Base-by-base conservation (phyloP, 2,888 invertebrate genomes). In the Ichneumoninae sp. region DNA sequence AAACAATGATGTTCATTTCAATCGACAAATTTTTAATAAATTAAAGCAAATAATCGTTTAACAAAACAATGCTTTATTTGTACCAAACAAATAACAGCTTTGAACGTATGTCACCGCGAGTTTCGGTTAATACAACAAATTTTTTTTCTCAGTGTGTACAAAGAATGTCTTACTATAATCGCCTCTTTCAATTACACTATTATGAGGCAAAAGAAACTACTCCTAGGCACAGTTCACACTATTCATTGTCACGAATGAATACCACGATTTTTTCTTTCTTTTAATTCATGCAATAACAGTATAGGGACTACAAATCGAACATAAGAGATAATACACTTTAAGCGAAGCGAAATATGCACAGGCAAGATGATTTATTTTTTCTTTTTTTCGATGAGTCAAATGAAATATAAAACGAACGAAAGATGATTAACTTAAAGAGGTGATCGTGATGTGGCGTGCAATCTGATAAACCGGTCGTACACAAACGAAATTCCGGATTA, bases 301-400 rank as follows among this genome's bases (percentile, higher is more conserved):
- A 19, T 76, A 68, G 54, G 57, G 68, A 68, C 76, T 81, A 88
- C 78, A 81, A 83, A 84, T 82, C 83, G 86, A 87, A 85, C 44
- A 85, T 78, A 86, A 87, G 78, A 82, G 54, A 81, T 77, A 65
- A 77, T 68, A 77, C 76, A 50, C 52, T 68, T 71, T 70, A 87
- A 85, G 87, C 86, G 74, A 87, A 87, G 87, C 87, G 81, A 85
- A 85, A 82, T 85, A 85, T 84, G 87, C 81, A 82, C 86, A 88
- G 88, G 86, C 87, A 86, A 65, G 79, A 83, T 85, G 83, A 75
- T 22, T 52, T 60, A 3, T 60, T 26, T n/a, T 54, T 22, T 6
- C 5, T 57, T 57, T 4, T 22, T 54, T 22, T 22, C 26, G 13
- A 57, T 26, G 26, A 57, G 26, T 22, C 1, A 13, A 47, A 19